These are phyloP conservation scores for Mastomys natalensis DNA, from an alignment of 2,113 vertebrate species.

Conservation along the genomic window DNA sequence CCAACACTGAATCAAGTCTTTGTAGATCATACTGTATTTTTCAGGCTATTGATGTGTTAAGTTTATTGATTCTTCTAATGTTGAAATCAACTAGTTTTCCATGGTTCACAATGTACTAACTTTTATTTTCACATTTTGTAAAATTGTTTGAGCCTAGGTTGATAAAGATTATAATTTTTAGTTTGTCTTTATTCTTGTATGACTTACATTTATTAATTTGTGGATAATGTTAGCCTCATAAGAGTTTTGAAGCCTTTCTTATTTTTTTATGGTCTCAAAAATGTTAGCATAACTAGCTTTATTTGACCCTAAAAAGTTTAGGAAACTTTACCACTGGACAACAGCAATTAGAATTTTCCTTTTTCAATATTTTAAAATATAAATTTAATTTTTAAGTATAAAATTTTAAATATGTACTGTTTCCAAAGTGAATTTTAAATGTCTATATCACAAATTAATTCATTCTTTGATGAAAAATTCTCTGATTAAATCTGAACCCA, in stretches of 20 bases:
- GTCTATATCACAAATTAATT: neutral
- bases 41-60: too few relatives aligned
- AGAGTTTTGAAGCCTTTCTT: neutral
- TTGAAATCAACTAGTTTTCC: too few relatives aligned
- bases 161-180: neutral
- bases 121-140: too few relatives aligned
- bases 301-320: neutral
- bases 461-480: neutral
- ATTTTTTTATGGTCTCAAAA: neutral
- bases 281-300: neutral
- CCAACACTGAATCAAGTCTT: too few relatives aligned
- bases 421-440: neutral
- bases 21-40: too few relatives aligned
- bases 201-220: neutral
- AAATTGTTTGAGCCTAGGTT: too few relatives aligned
- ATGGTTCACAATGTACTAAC: too few relatives aligned
- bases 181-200: neutral
- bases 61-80: too few relatives aligned
- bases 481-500: too few relatives aligned
- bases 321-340: neutral
- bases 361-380: neutral
- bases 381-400: neutral
- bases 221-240: neutral
- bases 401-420: neutral
- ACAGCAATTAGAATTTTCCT: neutral